phyloP scores from a whole-genome alignment of 2,113 vertebrate species.

The Cygnus buccinator region DNA sequence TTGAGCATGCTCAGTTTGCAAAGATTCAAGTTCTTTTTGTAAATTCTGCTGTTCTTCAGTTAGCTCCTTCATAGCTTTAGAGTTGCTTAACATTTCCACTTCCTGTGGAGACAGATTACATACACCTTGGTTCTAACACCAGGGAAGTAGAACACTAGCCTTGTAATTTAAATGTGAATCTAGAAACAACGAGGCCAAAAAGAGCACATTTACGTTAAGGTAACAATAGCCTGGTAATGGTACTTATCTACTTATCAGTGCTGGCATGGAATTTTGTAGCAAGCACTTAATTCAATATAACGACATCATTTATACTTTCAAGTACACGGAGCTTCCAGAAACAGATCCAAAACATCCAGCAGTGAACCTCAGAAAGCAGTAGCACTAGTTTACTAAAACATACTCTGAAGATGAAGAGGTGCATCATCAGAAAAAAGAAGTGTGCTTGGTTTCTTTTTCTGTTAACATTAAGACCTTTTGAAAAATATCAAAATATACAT shows the following conservation, averaged over 20 bases:
- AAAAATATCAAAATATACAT: too few species aligned
- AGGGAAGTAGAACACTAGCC: background rate
- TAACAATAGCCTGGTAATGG: background rate
- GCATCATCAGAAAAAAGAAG: background rate
- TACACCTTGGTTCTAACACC: background rate
- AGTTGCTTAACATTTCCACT: conserved; percentile 85
- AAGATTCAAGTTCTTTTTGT: conserved; percentile 91
- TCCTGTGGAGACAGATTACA: conserved; percentile 79
- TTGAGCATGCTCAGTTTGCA: conserved; percentile 92
- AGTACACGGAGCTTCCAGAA: background rate
- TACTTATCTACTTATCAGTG: background rate
- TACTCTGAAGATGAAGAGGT: background rate
- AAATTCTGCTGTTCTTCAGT: conserved; percentile 92
- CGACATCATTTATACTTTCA: background rate
- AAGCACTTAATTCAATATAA: background rate
- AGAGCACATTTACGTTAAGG: background rate
- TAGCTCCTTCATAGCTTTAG: conserved; percentile 89
- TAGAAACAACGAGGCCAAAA: background rate
- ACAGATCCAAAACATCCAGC: background rate
- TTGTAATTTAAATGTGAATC: background rate
- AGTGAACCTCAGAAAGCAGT: background rate
- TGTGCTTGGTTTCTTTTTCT: background rate
- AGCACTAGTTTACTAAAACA: background rate
- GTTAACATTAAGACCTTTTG: background rate
- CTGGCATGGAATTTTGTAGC: background rate